Evolutionary conservation across 2,113 vertebrate genomes (phyloP).

Genomic region (Mobula hypostoma): DNA sequence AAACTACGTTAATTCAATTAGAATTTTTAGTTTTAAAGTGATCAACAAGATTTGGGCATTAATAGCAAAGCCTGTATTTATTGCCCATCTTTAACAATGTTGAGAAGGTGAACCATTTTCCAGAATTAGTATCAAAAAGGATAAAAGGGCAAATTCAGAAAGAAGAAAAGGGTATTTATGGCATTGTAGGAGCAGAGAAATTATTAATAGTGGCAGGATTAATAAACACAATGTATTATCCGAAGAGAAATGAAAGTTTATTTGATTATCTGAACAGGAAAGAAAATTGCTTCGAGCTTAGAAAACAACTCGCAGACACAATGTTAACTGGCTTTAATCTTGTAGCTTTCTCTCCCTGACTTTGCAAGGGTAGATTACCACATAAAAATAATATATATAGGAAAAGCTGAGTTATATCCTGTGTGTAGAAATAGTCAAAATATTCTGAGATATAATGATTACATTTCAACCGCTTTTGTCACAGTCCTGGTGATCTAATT

Average conservation of each 20-base stretch:
- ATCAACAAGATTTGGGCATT: too few relatives aligned
- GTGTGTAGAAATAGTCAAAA: background rate
- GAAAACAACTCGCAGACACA: background rate
- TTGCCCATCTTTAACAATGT: too few relatives aligned
- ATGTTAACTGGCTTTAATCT: background rate
- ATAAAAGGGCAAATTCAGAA: background rate
- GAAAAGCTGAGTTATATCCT: background rate
- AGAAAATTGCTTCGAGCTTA: background rate
- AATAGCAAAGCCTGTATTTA: too few relatives aligned
- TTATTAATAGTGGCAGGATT: too few relatives aligned
- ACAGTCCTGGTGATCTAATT: background rate
- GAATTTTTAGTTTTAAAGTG: background rate
- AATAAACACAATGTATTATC: too few relatives aligned
- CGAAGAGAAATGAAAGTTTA: background rate
- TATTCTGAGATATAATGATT: background rate
- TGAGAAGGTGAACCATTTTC: too few relatives aligned
- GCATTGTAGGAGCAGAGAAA: background rate
- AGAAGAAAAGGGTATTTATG: background rate
- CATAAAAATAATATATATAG: background rate
- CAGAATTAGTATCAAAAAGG: background rate
- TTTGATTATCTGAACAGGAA: background rate
- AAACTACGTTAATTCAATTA: background rate
- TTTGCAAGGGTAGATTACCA: background rate
- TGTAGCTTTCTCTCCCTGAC: background rate
- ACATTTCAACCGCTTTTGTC: background rate